phyloP scores from a whole-genome alignment of 2,113 vertebrate genomes.

The Pimephales promelas region DNA sequence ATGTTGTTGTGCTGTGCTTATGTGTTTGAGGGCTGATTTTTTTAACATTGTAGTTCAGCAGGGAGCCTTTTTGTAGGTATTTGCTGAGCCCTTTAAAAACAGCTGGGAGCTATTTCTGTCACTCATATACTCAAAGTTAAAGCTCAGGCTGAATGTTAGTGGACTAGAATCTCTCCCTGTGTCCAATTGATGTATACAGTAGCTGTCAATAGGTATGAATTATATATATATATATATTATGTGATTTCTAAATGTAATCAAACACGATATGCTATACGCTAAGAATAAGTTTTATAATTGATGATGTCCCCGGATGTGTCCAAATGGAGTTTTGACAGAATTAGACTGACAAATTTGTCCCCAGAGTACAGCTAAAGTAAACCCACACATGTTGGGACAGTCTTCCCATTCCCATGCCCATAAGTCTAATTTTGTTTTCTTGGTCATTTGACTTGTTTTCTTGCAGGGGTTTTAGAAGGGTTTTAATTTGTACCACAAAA shows the following conservation, averaged over 20 bases:
- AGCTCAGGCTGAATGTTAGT: neutral
- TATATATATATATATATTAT: neutral
- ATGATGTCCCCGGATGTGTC: neutral
- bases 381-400: neutral
- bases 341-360: neutral
- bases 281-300: neutral
- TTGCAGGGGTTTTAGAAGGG: neutral
- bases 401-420: slow-evolving; percentile 1
- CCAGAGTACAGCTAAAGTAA: slow-evolving; percentile 1
- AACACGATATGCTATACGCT: neutral
- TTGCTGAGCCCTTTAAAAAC: slow-evolving; percentile 35
- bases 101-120: slow-evolving; percentile 41
- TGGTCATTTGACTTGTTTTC: neutral
- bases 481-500: neutral
- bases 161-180: neutral
- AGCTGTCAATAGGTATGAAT: neutral
- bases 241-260: neutral
- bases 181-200: neutral
- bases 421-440: neutral
- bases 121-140: slow-evolving; percentile 8
- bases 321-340: neutral
- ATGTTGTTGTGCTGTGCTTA: neutral
- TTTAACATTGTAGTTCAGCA: slow-evolving; percentile 7
- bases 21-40: neutral
- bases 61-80: slow-evolving; percentile 7